A percentile compares a stretch with the other conserved stretches of the same genome.
Conservation (phyloP, 1,140 invertebrate species). For the Cyphomyrmex costatus region DNA sequence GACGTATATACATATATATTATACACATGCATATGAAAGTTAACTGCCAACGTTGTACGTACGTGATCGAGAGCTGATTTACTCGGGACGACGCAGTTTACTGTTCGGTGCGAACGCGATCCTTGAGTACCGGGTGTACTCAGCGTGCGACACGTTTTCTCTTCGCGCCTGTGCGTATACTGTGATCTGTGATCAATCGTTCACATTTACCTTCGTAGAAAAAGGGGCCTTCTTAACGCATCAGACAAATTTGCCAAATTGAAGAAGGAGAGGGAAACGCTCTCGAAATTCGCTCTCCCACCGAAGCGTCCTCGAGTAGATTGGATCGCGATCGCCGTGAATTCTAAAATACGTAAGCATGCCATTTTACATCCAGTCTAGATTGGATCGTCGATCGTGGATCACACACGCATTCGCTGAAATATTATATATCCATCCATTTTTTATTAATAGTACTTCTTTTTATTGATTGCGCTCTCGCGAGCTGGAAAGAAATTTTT, state of each 20-base stretch:
- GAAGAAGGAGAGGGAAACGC: background rate
- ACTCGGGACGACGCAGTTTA: constrained; percentile 4
- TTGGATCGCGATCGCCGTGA: constrained; percentile 12
- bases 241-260: constrained; percentile 28
- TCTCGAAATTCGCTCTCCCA: background rate
- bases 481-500: background rate
- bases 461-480: constrained; percentile 7
- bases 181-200: constrained; percentile 40
- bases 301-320: constrained; percentile 1
- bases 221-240: constrained; percentile 53
- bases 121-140: background rate
- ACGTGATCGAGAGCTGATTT: constrained; percentile 49
- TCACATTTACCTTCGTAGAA: constrained; percentile 49
- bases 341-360: constrained; percentile 28
- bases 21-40: constrained; percentile 55
- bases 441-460: background rate
- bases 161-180: background rate
- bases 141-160: background rate
- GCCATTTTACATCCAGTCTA: background rate
- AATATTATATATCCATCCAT: background rate
- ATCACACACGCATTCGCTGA: background rate
- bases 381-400: constrained; percentile 25
- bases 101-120: constrained; percentile 6
- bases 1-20: background rate
- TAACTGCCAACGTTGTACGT: constrained; percentile 76